Conservation (phyloP, 2,113 vertebrate genomes). For the Ciconia boyciana region DNA sequence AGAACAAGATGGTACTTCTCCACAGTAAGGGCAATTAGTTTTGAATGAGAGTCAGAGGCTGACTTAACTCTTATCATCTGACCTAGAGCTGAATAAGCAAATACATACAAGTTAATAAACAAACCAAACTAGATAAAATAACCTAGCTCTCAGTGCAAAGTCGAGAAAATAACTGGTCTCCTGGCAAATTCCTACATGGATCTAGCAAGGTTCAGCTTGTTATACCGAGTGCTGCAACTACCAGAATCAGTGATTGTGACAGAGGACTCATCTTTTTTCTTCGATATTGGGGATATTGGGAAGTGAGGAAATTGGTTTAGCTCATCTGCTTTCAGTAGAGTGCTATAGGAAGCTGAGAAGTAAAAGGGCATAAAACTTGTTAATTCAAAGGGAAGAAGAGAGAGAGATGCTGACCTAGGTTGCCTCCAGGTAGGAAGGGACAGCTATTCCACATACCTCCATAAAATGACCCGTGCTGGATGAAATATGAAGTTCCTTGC, state of each 20-base stretch:
- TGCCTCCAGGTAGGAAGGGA: not conserved
- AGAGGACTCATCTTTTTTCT: not conserved
- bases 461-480: not conserved
- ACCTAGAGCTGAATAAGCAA: slow-evolving; percentile 6
- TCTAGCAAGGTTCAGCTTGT: not conserved
- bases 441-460: not conserved
- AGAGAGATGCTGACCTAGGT: not conserved
- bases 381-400: not conserved
- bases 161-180: not conserved
- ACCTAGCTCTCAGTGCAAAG: slow-evolving; percentile 9
- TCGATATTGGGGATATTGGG: not conserved
- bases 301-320: not conserved
- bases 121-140: slow-evolving; percentile 46
- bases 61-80: not conserved
- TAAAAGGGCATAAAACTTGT: not conserved
- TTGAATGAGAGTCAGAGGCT: not conserved
- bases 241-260: rapidly evolving
- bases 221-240: not conserved
- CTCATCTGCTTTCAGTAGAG: not conserved
- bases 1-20: not conserved
- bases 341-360: not conserved
- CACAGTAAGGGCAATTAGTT: not conserved
- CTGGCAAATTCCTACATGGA: not conserved
- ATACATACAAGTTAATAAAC: slow-evolving; percentile 48
- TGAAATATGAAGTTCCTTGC: not conserved